Evolutionary conservation across 2,113 vertebrate genomes (phyloP).

Genomic region (Ailurus styani): DNA sequence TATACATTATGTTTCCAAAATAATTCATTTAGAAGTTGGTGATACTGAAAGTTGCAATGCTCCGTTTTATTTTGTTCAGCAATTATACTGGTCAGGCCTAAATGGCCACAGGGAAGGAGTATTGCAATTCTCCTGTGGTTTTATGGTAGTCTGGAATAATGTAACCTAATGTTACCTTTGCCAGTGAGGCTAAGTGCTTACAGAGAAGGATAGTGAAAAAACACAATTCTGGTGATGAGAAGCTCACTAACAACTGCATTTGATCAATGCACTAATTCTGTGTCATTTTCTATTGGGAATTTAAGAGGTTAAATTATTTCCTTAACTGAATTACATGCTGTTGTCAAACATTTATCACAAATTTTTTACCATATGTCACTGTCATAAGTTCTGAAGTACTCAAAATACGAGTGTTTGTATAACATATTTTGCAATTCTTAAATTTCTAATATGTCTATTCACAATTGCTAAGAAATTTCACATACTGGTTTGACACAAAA

Average conservation of each 20-base stretch:
- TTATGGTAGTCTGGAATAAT: neutral
- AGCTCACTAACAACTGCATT: neutral
- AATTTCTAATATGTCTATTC: neutral
- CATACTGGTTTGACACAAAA: neutral
- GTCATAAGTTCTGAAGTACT: neutral
- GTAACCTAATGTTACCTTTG: neutral
- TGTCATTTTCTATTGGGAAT: neutral
- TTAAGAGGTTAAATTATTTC: conserved; percentile 32
- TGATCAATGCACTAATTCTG: neutral
- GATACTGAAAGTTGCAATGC: neutral
- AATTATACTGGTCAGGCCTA: neutral
- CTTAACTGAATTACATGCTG: neutral
- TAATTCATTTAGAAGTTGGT: neutral
- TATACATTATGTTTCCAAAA: neutral
- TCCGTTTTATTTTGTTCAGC: neutral
- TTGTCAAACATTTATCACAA: neutral
- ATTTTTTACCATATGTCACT: neutral
- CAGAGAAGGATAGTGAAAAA: neutral
- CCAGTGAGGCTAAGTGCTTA: neutral
- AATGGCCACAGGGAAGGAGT: neutral
- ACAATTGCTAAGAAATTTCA: neutral
- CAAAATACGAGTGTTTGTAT: neutral
- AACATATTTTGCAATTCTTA: neutral
- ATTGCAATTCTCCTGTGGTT: rapidly evolving
- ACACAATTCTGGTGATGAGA: neutral